A percentile compares a stretch with the other conserved stretches of the same genome.
Conservation (phyloP, 1,140 invertebrate genomes). For the Zelostemma sp. region DNA sequence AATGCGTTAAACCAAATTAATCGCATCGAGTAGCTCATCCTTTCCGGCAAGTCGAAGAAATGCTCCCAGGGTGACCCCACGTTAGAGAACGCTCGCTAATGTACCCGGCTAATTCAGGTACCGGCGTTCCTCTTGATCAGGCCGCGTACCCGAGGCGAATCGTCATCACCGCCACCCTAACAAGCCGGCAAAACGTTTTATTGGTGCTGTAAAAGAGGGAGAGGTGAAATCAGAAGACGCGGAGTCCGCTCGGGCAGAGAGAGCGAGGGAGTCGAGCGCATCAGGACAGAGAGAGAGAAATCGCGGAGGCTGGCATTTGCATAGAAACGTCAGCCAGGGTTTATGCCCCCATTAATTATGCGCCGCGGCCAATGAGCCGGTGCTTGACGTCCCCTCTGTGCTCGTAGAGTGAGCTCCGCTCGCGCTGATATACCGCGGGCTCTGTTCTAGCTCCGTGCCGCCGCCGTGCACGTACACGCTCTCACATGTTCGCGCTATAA, state of each 20-base stretch:
- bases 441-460: too few relatives aligned
- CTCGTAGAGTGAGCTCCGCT: slow-evolving; percentile 15
- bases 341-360: slow-evolving; percentile 61
- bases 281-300: slow-evolving; percentile 37
- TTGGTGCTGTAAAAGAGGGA: slow-evolving; percentile 28
- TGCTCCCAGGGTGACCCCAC: too few relatives aligned
- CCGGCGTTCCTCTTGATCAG: slow-evolving; percentile 4
- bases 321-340: slow-evolving; percentile 59
- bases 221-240: slow-evolving; percentile 29
- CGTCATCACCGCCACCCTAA: slow-evolving; percentile 23
- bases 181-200: slow-evolving; percentile 40
- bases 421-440: not conserved
- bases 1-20: too few relatives aligned
- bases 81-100: too few relatives aligned
- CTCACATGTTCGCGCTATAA: not conserved
- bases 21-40: too few relatives aligned
- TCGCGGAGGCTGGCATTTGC: slow-evolving; percentile 55
- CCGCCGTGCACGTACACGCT: not conserved
- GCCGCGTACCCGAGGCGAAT: slow-evolving; percentile 12
- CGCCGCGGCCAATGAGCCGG: slow-evolving; percentile 56
- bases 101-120: too few relatives aligned
- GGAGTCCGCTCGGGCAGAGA: slow-evolving; percentile 15
- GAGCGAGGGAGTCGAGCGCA: slow-evolving; percentile 39
- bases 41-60: not conserved
- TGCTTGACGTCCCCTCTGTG: slow-evolving; percentile 38